Percentiles rank a stretch among this genome's conserved stretches.
These are phyloP conservation scores for Drosophila melanica DNA, from an alignment of 1,140 invertebrate species.

Conservation along the genomic window DNA sequence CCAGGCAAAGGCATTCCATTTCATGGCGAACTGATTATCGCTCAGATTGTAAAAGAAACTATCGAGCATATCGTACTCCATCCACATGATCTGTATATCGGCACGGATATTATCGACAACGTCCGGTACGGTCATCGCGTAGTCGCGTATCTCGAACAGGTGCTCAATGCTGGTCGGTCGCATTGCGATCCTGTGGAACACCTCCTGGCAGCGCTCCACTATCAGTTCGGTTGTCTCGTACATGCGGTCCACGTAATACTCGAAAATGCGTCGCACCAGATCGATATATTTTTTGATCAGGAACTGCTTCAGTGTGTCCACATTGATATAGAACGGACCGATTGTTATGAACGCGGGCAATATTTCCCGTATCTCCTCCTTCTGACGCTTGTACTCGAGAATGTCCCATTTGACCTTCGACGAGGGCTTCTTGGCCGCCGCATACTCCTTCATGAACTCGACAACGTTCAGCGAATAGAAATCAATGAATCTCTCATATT, in stretches of 20 bases:
- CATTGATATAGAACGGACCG: constrained; percentile 73
- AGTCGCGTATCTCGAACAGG: constrained; percentile 71
- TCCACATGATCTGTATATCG: constrained; percentile 79
- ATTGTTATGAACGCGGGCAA: constrained; percentile 72
- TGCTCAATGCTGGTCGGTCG: constrained; percentile 75
- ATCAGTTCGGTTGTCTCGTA: constrained; percentile 67
- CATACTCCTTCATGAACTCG: constrained; percentile 61
- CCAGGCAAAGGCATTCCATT: constrained; percentile 80
- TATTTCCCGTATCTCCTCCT: constrained; percentile 69
- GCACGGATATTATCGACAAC: constrained; percentile 60
- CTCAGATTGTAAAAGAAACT: constrained; percentile 79
- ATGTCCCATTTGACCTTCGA: constrained; percentile 72
- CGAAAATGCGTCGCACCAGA: constrained; percentile 66
- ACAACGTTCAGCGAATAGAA: constrained; percentile 63
- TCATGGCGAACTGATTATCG: constrained; percentile 78
- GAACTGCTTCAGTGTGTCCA: constrained; percentile 69
- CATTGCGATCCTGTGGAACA: constrained; percentile 56
- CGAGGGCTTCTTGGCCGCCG: constrained; percentile 50
- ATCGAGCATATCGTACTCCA: constrained; percentile 79
- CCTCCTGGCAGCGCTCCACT: constrained; percentile 56
- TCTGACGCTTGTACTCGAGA: constrained; percentile 66
- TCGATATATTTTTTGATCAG: constrained; percentile 75
- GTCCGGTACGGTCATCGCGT: constrained; percentile 59
- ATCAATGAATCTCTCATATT: constrained; percentile 67
- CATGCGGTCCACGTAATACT: constrained; percentile 80